Base-by-base conservation (phyloP, 2,797 vertebrate genomes). In the Alectoris magna region DNA sequence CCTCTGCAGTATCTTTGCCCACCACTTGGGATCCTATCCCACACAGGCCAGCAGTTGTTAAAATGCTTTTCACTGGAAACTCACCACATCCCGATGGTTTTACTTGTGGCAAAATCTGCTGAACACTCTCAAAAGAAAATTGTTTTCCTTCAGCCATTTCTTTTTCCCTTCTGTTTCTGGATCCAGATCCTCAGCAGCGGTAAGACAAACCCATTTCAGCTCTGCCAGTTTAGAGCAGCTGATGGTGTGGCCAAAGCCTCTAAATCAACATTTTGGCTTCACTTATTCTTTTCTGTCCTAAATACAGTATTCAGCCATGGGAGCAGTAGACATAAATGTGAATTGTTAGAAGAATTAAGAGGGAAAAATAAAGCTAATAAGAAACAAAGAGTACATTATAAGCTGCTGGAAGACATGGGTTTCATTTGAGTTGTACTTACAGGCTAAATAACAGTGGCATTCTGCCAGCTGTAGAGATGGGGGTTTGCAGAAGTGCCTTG, bases 241-340 rank as follows among this genome's bases (percentile, higher is more conserved):
- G 75, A 75, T 67, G 31, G 18, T 73, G 46, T 46, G 34, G 14
- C 44, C 67, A 91, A 78, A 91, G 38, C 21, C 55, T 86, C 64
- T 86, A 79, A 84, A 87, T 56, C 84, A 84, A 14, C 56, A 67
- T 84, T 94, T 78, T 89, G 51, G 15, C 64, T 87, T 89, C 46
- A 83, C 24, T 91, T 93, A 63, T 67, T 56, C 56, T 72, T 60
- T 51, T 16, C 22, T 89, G 31, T 36, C 26, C 24, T 23, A 77
- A 93, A 58, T 41, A 51, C 0, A 0, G 14, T 68, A 64, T 64
- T 89, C 73, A 92, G 75, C 83, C 6, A 14, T 21, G 11, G 81
- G 23, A 89, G 31, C 14, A 81, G 39, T 49, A 70, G 87, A 77
- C 36, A 75, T 60, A 91, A 93, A 70, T 60, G 51, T 77, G 53